phyloP scores from a whole-genome alignment of 2,113 vertebrate species.

The Cottus gobio region DNA sequence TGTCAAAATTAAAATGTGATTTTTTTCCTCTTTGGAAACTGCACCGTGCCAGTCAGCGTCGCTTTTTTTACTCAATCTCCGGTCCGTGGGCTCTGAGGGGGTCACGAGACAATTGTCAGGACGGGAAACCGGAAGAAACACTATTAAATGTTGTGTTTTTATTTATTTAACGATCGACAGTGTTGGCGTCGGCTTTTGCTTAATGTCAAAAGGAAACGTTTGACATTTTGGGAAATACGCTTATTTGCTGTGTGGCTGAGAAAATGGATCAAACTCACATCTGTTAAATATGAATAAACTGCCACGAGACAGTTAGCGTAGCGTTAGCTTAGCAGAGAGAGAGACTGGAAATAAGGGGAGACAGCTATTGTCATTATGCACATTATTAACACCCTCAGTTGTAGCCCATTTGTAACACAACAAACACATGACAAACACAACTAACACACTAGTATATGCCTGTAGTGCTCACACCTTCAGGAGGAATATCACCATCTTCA shows the following conservation, averaged over 20 bases:
- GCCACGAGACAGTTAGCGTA: neutral
- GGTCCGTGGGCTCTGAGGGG: too few species aligned
- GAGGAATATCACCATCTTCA: too few species aligned
- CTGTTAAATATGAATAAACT: neutral
- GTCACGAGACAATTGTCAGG: neutral
- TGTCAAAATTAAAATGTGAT: constrained; percentile 78
- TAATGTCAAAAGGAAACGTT: neutral
- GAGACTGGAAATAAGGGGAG: neutral
- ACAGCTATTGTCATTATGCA: neutral
- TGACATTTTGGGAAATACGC: neutral
- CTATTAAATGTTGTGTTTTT: neutral
- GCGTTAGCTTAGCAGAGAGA: neutral
- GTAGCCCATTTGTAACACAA: too few species aligned
- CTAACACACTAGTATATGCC: too few species aligned
- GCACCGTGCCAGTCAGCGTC: neutral
- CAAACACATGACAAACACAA: too few species aligned
- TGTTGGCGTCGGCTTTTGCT: neutral
- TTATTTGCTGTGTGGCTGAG: neutral
- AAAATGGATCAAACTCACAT: neutral
- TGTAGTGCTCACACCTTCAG: too few species aligned
- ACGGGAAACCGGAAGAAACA: neutral
- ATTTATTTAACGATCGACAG: neutral
- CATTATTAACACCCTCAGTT: too few species aligned
- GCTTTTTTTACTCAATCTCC: too few species aligned
- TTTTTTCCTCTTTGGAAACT: constrained; percentile 66